Conservation (phyloP, 53 echinoderm and acorn worm species). For the Zoroaster sp. region DNA sequence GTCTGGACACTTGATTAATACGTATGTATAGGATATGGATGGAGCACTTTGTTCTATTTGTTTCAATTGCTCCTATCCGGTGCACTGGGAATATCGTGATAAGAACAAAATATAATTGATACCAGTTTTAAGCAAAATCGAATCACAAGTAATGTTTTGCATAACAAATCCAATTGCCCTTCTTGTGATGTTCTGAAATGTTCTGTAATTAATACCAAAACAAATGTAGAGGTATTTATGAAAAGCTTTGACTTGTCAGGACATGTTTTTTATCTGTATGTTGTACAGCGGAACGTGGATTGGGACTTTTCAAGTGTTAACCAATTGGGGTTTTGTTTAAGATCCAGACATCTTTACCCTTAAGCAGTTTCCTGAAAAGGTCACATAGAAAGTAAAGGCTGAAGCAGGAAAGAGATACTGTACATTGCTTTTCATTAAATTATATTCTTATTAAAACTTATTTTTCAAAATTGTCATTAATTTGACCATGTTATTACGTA, state of each 20-base stretch:
- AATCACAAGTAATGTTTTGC: conserved; percentile 2
- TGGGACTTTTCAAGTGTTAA: not conserved
- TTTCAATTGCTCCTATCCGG: not conserved
- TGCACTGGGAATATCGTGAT: conserved; percentile 3
- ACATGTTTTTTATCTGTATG: not conserved
- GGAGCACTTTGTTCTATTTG: not conserved
- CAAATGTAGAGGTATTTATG: not conserved
- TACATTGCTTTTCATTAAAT: too few species aligned
- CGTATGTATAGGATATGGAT: too few species aligned
- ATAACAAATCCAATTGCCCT: conserved; percentile 46
- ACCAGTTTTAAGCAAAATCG: not conserved
- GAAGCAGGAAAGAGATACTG: not conserved
- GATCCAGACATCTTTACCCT: not conserved
- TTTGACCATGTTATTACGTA: too few species aligned
- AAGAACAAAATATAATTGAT: not conserved
- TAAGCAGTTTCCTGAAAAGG: not conserved
- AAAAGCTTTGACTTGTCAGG: not conserved
- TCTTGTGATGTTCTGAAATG: not conserved
- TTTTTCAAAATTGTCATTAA: too few species aligned
- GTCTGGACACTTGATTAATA: too few species aligned
- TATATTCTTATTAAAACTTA: too few species aligned
- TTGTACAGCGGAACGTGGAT: not conserved
- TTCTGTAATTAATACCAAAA: not conserved
- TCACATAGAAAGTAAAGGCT: not conserved
- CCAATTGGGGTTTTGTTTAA: not conserved